These are phyloP conservation scores for Rugalucina vietnamica DNA, from an alignment of 2,888 invertebrate genomes.

Conservation along the genomic window DNA sequence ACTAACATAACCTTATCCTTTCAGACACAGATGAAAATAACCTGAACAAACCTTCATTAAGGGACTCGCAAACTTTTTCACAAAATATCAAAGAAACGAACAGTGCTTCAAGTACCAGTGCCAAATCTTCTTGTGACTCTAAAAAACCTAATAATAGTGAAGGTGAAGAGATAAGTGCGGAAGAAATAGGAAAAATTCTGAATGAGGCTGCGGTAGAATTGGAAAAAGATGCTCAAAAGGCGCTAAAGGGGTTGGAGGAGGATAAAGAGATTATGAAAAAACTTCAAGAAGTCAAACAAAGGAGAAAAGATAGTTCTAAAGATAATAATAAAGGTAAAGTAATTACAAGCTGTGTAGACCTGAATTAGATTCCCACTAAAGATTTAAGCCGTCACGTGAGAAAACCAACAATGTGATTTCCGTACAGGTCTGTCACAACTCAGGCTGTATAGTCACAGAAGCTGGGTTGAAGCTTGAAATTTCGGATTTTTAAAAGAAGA, in stretches of 20 bases:
- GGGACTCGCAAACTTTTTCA: conserved; percentile 63
- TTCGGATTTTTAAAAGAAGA: background rate
- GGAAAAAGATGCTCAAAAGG: conserved; percentile 78
- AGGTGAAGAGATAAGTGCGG: conserved; percentile 62
- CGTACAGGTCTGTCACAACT: too few species aligned
- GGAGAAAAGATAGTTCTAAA: conserved; percentile 62
- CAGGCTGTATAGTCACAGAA: too few species aligned
- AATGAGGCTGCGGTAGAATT: conserved; percentile 73
- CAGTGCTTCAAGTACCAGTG: background rate
- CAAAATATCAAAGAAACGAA: conserved; percentile 57
- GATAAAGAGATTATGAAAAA: conserved; percentile 79
- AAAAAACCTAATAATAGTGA: conserved; percentile 33
- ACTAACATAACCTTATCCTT: too few species aligned
- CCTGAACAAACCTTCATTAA: conserved; percentile 65
- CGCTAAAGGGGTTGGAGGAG: conserved; percentile 74
- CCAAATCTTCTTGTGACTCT: background rate
- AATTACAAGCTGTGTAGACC: background rate
- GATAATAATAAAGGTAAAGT: conserved; percentile 57
- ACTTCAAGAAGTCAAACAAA: conserved; percentile 83
- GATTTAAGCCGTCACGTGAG: too few species aligned
- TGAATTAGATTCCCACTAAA: background rate
- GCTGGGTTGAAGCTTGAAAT: background rate
- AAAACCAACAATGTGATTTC: too few species aligned
- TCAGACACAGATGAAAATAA: conserved; percentile 63
- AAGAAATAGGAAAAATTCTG: conserved; percentile 76